These are phyloP conservation scores for Diadumene lineata DNA, from an alignment of 92 coral and sea anemone genomes.

Conservation along the genomic window DNA sequence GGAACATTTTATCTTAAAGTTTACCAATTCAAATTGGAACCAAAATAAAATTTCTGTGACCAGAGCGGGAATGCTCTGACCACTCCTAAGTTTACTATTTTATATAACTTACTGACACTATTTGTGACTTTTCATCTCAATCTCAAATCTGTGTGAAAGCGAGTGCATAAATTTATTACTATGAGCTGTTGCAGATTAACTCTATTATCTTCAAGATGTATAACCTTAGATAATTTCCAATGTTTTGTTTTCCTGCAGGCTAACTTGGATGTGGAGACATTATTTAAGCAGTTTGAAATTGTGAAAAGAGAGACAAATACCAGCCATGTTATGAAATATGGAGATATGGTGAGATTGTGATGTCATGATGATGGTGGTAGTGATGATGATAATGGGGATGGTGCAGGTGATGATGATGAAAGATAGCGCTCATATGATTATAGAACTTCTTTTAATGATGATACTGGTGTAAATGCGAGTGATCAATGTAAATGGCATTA, in stretches of 20 bases:
- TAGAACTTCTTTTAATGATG: not conserved
- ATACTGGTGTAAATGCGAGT: not conserved
- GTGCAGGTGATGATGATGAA: not conserved
- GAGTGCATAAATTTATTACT: too few relatives aligned
- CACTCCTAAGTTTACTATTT: too few relatives aligned
- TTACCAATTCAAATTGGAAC: too few relatives aligned
- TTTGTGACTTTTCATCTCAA: too few relatives aligned
- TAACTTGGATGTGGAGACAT: conserved; percentile 69
- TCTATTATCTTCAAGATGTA: not conserved
- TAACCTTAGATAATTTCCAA: not conserved
- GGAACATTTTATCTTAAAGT: too few relatives aligned
- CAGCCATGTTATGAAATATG: conserved; percentile 91
- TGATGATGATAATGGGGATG: not conserved
- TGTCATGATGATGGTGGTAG: not conserved
- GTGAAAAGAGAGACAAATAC: conserved; percentile 78
- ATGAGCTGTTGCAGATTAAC: too few relatives aligned
- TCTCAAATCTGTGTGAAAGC: too few relatives aligned
- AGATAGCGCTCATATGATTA: not conserved
- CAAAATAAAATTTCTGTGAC: too few relatives aligned
- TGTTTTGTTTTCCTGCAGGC: conserved; percentile 65
- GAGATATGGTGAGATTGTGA: conserved; percentile 69
- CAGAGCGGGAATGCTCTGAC: too few relatives aligned
- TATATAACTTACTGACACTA: too few relatives aligned
- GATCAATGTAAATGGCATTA: not conserved
- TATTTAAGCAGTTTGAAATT: conserved; percentile 62